A percentile compares a stretch with the other conserved stretches of the same genome.
Evolutionary conservation across 2,113 vertebrate genomes (phyloP).

Genomic region (Urocolius indicus): DNA sequence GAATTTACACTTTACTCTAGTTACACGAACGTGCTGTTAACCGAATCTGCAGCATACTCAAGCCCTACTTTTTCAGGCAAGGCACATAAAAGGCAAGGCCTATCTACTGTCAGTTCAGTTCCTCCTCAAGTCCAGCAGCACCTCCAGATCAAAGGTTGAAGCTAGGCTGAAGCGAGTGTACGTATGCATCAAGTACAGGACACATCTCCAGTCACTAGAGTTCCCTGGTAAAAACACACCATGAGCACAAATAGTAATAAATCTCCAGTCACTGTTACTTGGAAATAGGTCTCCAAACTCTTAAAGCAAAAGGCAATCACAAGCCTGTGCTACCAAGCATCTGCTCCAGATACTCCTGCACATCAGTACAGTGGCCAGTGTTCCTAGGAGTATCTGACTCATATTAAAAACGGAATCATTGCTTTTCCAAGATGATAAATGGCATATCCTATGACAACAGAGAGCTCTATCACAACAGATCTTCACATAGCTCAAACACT

Average conservation of each 20-base stretch:
- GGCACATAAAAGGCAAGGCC: neutral
- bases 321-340: neutral
- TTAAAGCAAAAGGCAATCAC: neutral
- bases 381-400: neutral
- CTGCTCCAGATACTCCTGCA: neutral
- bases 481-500: neutral
- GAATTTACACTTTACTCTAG: neutral
- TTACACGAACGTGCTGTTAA: neutral
- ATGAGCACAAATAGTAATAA: neutral
- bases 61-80: neutral
- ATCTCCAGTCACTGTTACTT: neutral
- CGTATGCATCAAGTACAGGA: neutral
- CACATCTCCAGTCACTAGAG: neutral
- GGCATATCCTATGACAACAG: neutral
- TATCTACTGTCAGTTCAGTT: neutral
- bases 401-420: neutral
- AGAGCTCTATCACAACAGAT: neutral
- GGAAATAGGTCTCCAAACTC: neutral
- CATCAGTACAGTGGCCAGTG: neutral
- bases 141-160: neutral
- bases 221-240: neutral
- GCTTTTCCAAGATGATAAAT: neutral
- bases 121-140: neutral
- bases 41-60: neutral
- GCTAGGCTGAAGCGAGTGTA: rapidly evolving